phyloP scores from a whole-genome alignment of 2,888 invertebrate genomes.

The Chrysotoxum bicinctum region DNA sequence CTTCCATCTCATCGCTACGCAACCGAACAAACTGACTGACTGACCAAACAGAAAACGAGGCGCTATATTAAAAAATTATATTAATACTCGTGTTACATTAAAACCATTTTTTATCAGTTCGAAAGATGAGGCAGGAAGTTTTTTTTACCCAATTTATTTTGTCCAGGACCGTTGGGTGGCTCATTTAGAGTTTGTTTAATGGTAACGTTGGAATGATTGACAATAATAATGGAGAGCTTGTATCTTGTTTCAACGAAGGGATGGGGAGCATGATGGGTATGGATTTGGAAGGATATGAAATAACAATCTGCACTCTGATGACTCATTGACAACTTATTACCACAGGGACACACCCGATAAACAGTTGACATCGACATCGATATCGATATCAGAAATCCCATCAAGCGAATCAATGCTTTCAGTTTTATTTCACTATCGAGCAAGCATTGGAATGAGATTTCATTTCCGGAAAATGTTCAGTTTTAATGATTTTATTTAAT shows the following conservation, averaged over 20 bases:
- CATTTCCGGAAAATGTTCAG: too few relatives aligned
- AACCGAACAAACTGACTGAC: not conserved
- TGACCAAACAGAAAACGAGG: not conserved
- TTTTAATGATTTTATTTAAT: too few relatives aligned
- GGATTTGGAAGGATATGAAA: not conserved
- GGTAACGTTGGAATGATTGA: not conserved
- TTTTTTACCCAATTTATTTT: constrained; percentile 14
- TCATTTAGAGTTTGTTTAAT: not conserved
- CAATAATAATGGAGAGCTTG: not conserved
- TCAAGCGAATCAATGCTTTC: not conserved
- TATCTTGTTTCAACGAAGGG: not conserved
- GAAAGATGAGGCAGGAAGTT: not conserved
- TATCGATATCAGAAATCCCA: not conserved
- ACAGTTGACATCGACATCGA: constrained; percentile 15
- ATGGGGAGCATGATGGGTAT: too few relatives aligned
- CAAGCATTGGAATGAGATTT: too few relatives aligned
- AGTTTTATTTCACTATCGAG: too few relatives aligned
- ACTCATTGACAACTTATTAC: constrained; percentile 36
- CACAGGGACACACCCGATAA: constrained; percentile 30
- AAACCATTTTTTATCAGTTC: constrained; percentile 10
- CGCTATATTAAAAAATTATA: not conserved
- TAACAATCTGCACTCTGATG: constrained; percentile 7
- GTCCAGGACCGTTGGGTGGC: not conserved
- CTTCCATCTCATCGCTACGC: not conserved
- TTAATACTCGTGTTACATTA: not conserved